Conservation (phyloP, 2,113 vertebrate species). For the Neodontobutis hainanensis region DNA sequence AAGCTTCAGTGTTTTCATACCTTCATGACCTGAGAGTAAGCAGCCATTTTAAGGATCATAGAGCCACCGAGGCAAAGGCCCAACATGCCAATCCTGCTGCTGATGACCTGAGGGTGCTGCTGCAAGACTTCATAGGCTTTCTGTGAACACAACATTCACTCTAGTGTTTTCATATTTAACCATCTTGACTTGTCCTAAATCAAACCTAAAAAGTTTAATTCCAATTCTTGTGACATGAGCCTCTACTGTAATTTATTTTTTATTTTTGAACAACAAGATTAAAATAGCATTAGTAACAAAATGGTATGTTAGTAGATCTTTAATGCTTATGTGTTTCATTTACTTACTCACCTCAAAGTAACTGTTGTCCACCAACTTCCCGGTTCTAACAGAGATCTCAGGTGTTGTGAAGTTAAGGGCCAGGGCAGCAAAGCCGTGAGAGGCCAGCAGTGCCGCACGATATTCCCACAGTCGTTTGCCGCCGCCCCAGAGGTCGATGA, state of each 20-base stretch:
- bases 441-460: slow-evolving; percentile 75
- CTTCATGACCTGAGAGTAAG: slow-evolving; percentile 48
- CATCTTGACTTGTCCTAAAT: too few species aligned
- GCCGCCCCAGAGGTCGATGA: slow-evolving; percentile 79
- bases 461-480: slow-evolving; percentile 76
- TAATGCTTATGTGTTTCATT: too few species aligned
- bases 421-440: slow-evolving; percentile 70
- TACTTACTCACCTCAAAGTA: slow-evolving; percentile 75
- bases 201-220: too few species aligned
- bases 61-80: slow-evolving; percentile 51
- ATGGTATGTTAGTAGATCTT: too few species aligned
- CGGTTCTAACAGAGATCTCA: slow-evolving; percentile 23
- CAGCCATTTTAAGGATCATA: slow-evolving; percentile 45
- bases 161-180: too few species aligned
- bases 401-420: slow-evolving; percentile 68
- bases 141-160: slow-evolving; percentile 21
- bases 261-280: too few species aligned
- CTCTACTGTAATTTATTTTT: too few species aligned
- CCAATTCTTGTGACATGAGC: too few species aligned
- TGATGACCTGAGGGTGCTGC: slow-evolving; percentile 54
- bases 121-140: slow-evolving; percentile 48
- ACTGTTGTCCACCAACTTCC: slow-evolving; percentile 47
- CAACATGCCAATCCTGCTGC: slow-evolving; percentile 60
- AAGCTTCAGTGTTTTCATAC: slow-evolving; percentile 10
- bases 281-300: too few species aligned